A percentile compares a stretch with the other conserved stretches of the same genome.
Conservation (phyloP, 2,797 vertebrate species). For the Alca torda region DNA sequence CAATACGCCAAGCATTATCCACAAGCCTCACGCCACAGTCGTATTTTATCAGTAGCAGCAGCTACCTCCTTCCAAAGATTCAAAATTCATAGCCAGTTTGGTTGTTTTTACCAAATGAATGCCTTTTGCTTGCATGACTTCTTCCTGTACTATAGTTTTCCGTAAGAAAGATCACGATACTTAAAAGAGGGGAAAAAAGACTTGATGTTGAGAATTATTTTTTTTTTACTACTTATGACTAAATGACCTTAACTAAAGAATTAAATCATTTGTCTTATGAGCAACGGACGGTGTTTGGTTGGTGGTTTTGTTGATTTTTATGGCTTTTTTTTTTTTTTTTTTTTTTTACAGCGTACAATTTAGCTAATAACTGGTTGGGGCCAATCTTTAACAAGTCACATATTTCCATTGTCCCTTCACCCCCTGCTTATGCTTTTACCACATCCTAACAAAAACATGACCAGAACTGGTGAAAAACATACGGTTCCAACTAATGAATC, state of each 20-base stretch:
- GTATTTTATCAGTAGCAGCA: conserved; percentile 65
- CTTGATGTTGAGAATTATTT: conserved; percentile 61
- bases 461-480: conserved; percentile 96
- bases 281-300: conserved; percentile 48
- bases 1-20: neutral
- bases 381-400: conserved; percentile 91
- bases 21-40: conserved; percentile 5
- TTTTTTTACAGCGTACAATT: conserved; percentile 72
- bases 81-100: conserved; percentile 50
- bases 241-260: conserved; percentile 73
- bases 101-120: conserved; percentile 58
- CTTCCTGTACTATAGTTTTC: conserved; percentile 56
- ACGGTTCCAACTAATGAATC: conserved; percentile 97
- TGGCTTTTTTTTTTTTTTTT: neutral
- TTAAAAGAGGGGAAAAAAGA: neutral
- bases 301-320: neutral
- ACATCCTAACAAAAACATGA: conserved; percentile 99
- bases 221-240: conserved; percentile 59
- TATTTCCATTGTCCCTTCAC: conserved; percentile 85
- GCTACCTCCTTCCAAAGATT: conserved; percentile 17
- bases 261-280: conserved; percentile 88
- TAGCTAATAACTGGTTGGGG: conserved; percentile 83
- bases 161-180: conserved; percentile 46
- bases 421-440: conserved; percentile 99
- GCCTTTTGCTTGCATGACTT: conserved; percentile 65